A percentile compares a stretch with the other conserved stretches of the same genome.
phyloP scores from a whole-genome alignment of 2,113 vertebrate species.

The Verasper variegatus region DNA sequence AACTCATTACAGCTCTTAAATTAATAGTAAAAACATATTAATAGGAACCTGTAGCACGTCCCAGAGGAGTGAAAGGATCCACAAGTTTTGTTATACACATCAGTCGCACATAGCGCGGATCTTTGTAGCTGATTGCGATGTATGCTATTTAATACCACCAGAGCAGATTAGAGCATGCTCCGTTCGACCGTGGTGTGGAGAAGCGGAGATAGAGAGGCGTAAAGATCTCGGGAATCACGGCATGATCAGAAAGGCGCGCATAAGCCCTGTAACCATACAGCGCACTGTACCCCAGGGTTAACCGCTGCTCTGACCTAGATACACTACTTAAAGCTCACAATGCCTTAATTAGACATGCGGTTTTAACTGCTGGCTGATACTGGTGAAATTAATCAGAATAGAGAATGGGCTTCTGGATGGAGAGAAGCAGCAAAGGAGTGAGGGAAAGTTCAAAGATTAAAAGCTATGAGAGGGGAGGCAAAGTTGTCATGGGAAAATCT shows the following conservation, averaged over 20 bases:
- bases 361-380: constrained; percentile 46
- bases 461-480: background rate
- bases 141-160: constrained; percentile 10
- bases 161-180: background rate
- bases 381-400: constrained; percentile 45
- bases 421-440: background rate
- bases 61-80: constrained; percentile 1
- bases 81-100: constrained; percentile 4
- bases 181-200: background rate
- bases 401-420: constrained; percentile 17
- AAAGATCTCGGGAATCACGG: constrained; percentile 38
- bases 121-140: constrained; percentile 19
- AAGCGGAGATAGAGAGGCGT: constrained; percentile 8
- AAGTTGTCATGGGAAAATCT: background rate
- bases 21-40: background rate
- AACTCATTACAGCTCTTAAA: constrained; percentile 15
- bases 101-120: background rate
- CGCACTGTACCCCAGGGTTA: constrained; percentile 36
- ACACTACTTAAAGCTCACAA: constrained; percentile 45
- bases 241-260: constrained; percentile 38
- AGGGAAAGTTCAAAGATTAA: constrained; percentile 11
- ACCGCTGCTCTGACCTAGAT: constrained; percentile 62
- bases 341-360: constrained; percentile 54
- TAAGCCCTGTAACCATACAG: constrained; percentile 15
- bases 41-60: constrained; percentile 5